These are phyloP conservation scores for Poeciliopsis presidionis DNA, from an alignment of 2,797 vertebrate species.

Conservation along the genomic window DNA sequence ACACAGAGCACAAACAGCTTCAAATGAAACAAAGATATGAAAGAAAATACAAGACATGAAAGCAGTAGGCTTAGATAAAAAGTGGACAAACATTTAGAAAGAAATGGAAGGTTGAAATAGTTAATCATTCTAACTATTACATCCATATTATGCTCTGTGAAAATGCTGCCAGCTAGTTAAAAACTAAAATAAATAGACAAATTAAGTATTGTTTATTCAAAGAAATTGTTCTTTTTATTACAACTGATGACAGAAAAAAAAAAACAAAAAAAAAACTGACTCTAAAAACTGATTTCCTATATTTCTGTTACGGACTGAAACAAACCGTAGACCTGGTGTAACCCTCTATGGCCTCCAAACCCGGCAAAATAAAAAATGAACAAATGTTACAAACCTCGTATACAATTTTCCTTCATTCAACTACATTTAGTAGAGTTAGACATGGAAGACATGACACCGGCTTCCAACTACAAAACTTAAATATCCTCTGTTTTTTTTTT, in stretches of 20 bases:
- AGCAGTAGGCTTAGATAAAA: neutral
- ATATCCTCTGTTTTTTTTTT: slow-evolving; percentile 10
- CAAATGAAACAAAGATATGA: neutral
- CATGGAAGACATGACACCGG: slow-evolving; percentile 34
- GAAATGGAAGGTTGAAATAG: neutral
- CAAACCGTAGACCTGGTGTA: neutral
- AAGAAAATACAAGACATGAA: neutral
- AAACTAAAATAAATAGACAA: slow-evolving; percentile 18
- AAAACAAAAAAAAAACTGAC: slow-evolving; percentile 25
- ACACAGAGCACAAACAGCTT: neutral
- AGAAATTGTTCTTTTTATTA: neutral
- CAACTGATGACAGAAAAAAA: slow-evolving; percentile 33
- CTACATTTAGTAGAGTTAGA: slow-evolving; percentile 12
- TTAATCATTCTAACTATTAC: slow-evolving; percentile 18
- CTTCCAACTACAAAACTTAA: slow-evolving; percentile 45
- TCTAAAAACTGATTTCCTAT: slow-evolving; percentile 24
- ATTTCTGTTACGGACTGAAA: slow-evolving; percentile 2
- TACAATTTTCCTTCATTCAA: slow-evolving; percentile 5
- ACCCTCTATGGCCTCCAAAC: neutral
- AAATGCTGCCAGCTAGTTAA: neutral
- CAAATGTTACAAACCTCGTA: slow-evolving; percentile 12
- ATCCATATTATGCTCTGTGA: neutral
- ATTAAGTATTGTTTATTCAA: slow-evolving; percentile 11
- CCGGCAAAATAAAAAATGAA: neutral
- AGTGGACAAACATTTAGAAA: neutral